Percentiles rank a stretch among this genome's conserved stretches.
Conservation (phyloP, 2,113 vertebrate genomes). For the Ictalurus furcatus region DNA sequence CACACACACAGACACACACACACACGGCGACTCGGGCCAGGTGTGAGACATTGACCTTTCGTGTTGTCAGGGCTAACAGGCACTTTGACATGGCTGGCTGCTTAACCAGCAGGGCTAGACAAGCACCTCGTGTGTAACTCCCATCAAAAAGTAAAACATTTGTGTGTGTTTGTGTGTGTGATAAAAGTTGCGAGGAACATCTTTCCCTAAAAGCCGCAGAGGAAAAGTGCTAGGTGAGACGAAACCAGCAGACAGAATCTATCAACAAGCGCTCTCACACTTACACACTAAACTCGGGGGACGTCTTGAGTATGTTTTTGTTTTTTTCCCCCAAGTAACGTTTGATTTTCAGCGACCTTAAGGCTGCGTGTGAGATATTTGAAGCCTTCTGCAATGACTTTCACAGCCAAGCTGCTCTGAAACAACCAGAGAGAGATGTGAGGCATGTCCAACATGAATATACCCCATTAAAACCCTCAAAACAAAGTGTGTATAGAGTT, state of each 20-base stretch:
- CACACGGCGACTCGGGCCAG: conserved; percentile 44
- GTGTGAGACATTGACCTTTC: conserved; percentile 43
- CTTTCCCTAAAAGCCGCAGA: neutral
- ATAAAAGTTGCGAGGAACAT: neutral
- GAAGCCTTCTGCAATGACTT: neutral
- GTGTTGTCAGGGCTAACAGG: conserved; percentile 28
- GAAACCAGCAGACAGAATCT: neutral
- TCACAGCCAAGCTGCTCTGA: neutral
- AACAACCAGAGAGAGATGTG: neutral
- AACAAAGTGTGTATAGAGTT: neutral
- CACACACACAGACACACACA: neutral
- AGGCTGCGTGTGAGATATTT: neutral
- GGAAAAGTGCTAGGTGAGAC: neutral
- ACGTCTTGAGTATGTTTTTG: neutral
- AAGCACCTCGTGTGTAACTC: neutral
- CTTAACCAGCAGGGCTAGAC: neutral
- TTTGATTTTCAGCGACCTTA: neutral
- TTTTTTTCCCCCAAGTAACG: neutral
- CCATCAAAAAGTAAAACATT: neutral
- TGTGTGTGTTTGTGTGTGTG: conserved; percentile 29
- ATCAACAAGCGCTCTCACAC: conserved; percentile 14
- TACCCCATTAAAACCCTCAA: neutral
- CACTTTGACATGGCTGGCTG: conserved; percentile 24
- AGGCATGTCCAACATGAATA: neutral
- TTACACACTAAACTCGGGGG: neutral